These are phyloP conservation scores for Rattus rattus DNA, from an alignment of 2,113 vertebrate species.

Conservation along the genomic window DNA sequence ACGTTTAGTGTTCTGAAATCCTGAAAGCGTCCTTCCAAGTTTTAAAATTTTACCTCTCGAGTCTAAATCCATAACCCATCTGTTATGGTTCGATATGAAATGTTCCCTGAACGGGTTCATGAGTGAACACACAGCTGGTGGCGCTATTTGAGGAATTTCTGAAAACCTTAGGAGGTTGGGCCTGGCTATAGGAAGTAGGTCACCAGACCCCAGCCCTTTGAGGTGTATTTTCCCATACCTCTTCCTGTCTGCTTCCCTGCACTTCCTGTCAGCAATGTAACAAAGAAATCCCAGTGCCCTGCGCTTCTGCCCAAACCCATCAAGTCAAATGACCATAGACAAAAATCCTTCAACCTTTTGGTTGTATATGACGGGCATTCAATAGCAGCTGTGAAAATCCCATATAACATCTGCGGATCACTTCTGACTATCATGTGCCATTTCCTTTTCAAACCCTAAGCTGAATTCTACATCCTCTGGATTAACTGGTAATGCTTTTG, in stretches of 20 bases:
- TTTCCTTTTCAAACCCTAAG: background rate
- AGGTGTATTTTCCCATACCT: background rate
- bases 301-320: background rate
- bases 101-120: background rate
- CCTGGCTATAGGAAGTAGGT: background rate
- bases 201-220: background rate
- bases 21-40: background rate
- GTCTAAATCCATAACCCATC: background rate
- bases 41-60: background rate
- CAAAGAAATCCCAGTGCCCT: background rate
- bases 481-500: background rate
- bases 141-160: background rate
- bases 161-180: background rate
- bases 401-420: background rate
- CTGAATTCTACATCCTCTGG: background rate
- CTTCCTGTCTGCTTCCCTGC: background rate
- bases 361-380: background rate
- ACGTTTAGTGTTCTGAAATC: slow-evolving; percentile 27
- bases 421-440: background rate
- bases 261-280: background rate
- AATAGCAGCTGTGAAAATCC: background rate
- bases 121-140: background rate
- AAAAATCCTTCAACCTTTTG: background rate
- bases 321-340: background rate
- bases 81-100: background rate